Evolutionary conservation across 2,113 vertebrate species (phyloP), one percentile per base, ranked within the genome.

Genomic region (Arenaria interpres): DNA sequence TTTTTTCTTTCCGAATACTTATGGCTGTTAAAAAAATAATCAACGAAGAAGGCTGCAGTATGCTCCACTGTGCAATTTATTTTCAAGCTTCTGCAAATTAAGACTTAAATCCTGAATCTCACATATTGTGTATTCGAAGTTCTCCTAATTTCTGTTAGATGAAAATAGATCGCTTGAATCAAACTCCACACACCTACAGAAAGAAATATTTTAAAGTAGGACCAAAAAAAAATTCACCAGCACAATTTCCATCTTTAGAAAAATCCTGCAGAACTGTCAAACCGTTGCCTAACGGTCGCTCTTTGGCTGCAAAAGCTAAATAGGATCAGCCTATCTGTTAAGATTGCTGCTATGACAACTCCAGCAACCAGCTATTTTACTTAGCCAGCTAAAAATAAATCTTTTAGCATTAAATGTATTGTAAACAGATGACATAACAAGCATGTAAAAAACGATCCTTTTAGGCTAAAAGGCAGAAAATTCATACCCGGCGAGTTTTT

Each of bases 291-390:
- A 91, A 92, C 75, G 43, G 89, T 83, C 20, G 19, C 72, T 95
- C 64, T 69, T 74, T 85, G 93, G 95, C 93, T 95, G 84, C 91
- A 94, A 53, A 72, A 91, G 67, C 96, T 97, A 96, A 95, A 96
- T 51, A 90, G 90, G 85, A 95, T 48, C 94, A 73, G 94, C 85
- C 91, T 96, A 96, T 96, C 96, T 95, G 90, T 88, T 95, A 85
- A 96, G 92, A 94, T 88, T 94, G 91, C 96, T 96, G 95, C 94
- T 95, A 96, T 96, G 95, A 95, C 94, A 95, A 87, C 89, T 94
- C 78, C 5, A 97, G 91, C 91, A 95, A 93, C 16, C 63, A 79
- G 78, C 87, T 94, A 72, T 90, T 96, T 96, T 46, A 91, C 91
- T 96, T 88, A 88, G 88, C 72, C 72, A 90, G 93, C 68, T 95